These are phyloP conservation scores for Trissolcus brochymenae DNA, from an alignment of 2,888 invertebrate species.

Conservation along the genomic window DNA sequence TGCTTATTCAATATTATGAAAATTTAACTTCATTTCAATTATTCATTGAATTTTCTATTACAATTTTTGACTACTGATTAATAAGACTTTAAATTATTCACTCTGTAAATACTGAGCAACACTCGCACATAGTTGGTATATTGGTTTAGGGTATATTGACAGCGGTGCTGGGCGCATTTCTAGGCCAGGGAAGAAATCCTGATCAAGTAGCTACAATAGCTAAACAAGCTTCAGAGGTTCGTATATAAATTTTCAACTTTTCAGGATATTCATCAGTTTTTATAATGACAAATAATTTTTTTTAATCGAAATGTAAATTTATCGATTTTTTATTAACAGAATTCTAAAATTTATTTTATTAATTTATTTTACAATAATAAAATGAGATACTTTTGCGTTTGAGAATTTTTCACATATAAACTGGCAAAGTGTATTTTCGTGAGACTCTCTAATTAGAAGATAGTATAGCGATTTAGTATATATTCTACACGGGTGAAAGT, in stretches of 20 bases:
- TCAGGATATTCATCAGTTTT: conserved; percentile 12
- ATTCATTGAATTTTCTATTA: not conserved
- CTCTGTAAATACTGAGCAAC: conserved; percentile 58
- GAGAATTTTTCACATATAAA: conserved; percentile 29
- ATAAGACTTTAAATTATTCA: conserved; percentile 4
- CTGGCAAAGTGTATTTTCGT: conserved; percentile 41
- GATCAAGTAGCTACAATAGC: conserved; percentile 95
- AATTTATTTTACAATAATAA: not conserved
- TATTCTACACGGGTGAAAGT: conserved; percentile 47
- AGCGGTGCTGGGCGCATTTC: conserved; percentile 92
- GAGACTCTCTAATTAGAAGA: conserved; percentile 52
- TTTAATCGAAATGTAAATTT: too few relatives aligned
- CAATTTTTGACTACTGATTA: too few relatives aligned
- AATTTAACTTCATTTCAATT: not conserved
- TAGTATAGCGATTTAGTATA: conserved; percentile 34
- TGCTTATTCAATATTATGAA: conserved; percentile 9
- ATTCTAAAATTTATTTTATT: not conserved
- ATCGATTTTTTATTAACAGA: too few relatives aligned
- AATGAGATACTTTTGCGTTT: not conserved
- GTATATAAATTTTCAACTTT: conserved; percentile 72
- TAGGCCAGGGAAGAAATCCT: conserved; percentile 91
- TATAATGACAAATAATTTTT: too few relatives aligned
- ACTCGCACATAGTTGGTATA: conserved; percentile 69
- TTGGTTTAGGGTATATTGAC: conserved; percentile 92
- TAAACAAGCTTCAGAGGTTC: conserved; percentile 96